Evolutionary conservation across 2,888 invertebrate genomes (phyloP).

Genomic region (Diaperis boleti): DNA sequence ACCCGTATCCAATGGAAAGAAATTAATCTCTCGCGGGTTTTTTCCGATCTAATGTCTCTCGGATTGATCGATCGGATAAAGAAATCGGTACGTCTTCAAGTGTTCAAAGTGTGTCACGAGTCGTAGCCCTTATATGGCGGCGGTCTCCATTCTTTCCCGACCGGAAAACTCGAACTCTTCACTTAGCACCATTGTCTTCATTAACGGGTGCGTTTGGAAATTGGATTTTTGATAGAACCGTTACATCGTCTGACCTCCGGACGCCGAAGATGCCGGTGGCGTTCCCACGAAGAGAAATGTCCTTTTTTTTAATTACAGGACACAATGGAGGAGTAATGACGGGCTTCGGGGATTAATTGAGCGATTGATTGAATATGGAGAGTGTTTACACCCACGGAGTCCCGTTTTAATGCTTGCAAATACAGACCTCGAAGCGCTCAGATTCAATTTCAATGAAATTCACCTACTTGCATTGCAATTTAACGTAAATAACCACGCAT

Average conservation of each 20-base stretch:
- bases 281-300: slow-evolving; percentile 19
- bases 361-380: slow-evolving; percentile 14
- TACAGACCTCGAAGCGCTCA: neutral
- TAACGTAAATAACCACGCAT: slow-evolving; percentile 8
- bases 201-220: slow-evolving; percentile 19
- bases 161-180: slow-evolving; percentile 6
- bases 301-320: slow-evolving; percentile 10
- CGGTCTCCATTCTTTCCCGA: slow-evolving; percentile 13
- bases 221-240: slow-evolving; percentile 25
- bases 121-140: slow-evolving; percentile 21
- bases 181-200: slow-evolving; percentile 19
- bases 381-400: slow-evolving; percentile 3
- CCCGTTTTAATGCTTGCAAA: slow-evolving; percentile 10
- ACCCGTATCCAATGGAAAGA: slow-evolving; percentile 18
- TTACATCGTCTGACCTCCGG: slow-evolving; percentile 23
- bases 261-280: neutral
- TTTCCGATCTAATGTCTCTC: slow-evolving; percentile 17
- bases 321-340: slow-evolving; percentile 13
- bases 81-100: slow-evolving; percentile 9
- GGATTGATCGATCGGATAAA: slow-evolving; percentile 28
- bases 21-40: slow-evolving; percentile 8
- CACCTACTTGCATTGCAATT: slow-evolving; percentile 22
- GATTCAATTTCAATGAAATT: slow-evolving; percentile 32
- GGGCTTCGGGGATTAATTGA: slow-evolving; percentile 9
- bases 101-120: slow-evolving; percentile 20